Conservation (phyloP, 2,888 invertebrate species). For the Euspilapteryx auroguttella region DNA sequence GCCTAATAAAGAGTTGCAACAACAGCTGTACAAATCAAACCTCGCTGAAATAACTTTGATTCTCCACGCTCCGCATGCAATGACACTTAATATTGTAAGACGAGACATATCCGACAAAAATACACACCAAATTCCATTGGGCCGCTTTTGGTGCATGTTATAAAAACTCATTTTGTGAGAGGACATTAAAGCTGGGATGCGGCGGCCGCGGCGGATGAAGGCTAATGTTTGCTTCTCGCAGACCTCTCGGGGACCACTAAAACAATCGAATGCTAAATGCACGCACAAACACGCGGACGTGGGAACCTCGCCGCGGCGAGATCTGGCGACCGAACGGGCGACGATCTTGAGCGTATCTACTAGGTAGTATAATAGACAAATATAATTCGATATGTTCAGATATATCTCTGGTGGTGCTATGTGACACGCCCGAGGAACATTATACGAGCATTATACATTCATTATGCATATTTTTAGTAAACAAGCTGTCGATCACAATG, state of each 20-base stretch:
- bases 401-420: constrained; percentile 22
- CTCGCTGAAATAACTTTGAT: constrained; percentile 6
- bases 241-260: constrained; percentile 53
- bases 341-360: no score
- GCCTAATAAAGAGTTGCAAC: constrained; percentile 41
- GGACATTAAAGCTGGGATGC: constrained; percentile 2
- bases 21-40: constrained; percentile 14
- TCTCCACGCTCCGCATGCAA: constrained; percentile 10
- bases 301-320: constrained; percentile 51
- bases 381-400: no score
- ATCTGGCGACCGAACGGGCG: constrained; percentile 18
- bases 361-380: no score
- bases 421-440: constrained; percentile 27
- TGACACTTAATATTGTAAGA: constrained; percentile 2
- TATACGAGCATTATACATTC: constrained; percentile 43
- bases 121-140: constrained; percentile 13
- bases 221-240: constrained; percentile 43
- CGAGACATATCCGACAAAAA: constrained; percentile 6
- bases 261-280: constrained; percentile 59
- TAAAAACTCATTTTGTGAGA: constrained; percentile 3
- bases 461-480: constrained; percentile 63
- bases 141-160: no score
- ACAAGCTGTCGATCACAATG: constrained; percentile 62
- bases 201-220: constrained; percentile 16
- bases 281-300: constrained; percentile 56